Base-by-base conservation (phyloP, 2,797 vertebrate species). In the Atherinosoma microstoma region DNA sequence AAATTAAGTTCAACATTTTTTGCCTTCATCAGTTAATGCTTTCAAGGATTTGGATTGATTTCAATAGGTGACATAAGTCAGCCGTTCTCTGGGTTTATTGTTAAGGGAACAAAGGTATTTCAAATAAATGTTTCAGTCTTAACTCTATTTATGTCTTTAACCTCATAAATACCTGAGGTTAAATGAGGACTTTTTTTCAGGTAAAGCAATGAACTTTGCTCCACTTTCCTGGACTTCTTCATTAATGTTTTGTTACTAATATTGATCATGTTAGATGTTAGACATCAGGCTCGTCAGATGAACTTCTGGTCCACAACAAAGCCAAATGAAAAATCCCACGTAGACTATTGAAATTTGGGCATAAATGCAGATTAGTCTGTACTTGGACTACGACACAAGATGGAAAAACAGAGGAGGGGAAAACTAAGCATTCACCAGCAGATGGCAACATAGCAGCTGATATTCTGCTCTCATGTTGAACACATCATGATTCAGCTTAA, bases 21-120 rank as follows among this genome's bases (percentile, higher is more conserved):
- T 66, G 30, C 58, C 77, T 80, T 87, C 51, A 38, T 47, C 74
- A 79, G 57, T 61, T 69, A 70, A 73, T 80, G 78, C 73, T 84
- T 84, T 86, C 77, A 86, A 64, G 70, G 85, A 83, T 66, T 76
- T 30, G 7, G 24, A 54, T 6, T 54, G 24, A 87, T 84, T 63
- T 76, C 20, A 76, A 60, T 4, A 34, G 70, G 40, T 77, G 78
- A 81, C 56, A 68, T 82, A 67, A 64, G 67, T 30, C 6, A 29
- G 20, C 58, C 64, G 79, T 66, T 57, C 32, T 42, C 35, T 0
- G 38, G 40, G 18, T 77, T 63, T 45, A 70, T 30, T 65, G 73
- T 18, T 47, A 10, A 47, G 45, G 51, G 40, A 36, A 36, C 54
- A 54, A 63, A 75, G 6, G 45, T 49, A 15, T 49, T 12, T 10